Percentiles rank a stretch among this genome's conserved stretches.
phyloP scores from a whole-genome alignment of 2,113 vertebrate species.

The Himantopus leucocephalus region DNA sequence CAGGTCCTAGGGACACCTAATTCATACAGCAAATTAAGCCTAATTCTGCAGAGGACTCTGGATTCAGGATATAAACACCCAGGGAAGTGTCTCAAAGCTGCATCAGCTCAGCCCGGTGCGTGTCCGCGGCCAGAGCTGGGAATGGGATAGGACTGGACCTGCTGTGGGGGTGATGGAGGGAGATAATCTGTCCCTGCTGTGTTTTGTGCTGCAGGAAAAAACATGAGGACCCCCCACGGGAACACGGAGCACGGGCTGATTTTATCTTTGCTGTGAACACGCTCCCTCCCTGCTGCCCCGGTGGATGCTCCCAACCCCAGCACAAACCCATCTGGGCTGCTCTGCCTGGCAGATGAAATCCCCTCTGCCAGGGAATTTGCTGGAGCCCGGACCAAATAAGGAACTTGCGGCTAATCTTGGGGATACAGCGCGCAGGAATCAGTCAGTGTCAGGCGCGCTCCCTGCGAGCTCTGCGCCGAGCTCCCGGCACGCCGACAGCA shows the following conservation, averaged over 20 bases:
- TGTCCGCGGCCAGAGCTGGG: accelerated
- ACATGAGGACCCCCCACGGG: accelerated
- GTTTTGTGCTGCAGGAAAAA: neutral
- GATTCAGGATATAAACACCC: neutral
- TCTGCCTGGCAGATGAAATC: neutral
- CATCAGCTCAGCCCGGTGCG: accelerated
- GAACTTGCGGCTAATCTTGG: neutral
- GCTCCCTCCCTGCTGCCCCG: neutral
- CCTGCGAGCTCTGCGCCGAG: neutral
- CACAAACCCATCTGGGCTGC: neutral
- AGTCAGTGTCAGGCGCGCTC: neutral
- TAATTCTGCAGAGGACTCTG: neutral
- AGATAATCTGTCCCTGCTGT: too few species aligned
- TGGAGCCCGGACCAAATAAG: conserved; percentile 10
- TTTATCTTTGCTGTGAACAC: neutral
- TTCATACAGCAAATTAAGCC: neutral
- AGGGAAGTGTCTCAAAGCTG: neutral
- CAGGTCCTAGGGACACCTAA: neutral
- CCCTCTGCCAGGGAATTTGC: neutral
- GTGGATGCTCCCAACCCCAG: neutral
- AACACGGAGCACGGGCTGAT: neutral
- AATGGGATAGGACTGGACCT: neutral
- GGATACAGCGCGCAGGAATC: neutral
- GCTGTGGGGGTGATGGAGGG: accelerated
- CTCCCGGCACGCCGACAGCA: neutral